Evolutionary conservation across 2,888 invertebrate genomes (phyloP).

Genomic region (Chironomus riparius): DNA sequence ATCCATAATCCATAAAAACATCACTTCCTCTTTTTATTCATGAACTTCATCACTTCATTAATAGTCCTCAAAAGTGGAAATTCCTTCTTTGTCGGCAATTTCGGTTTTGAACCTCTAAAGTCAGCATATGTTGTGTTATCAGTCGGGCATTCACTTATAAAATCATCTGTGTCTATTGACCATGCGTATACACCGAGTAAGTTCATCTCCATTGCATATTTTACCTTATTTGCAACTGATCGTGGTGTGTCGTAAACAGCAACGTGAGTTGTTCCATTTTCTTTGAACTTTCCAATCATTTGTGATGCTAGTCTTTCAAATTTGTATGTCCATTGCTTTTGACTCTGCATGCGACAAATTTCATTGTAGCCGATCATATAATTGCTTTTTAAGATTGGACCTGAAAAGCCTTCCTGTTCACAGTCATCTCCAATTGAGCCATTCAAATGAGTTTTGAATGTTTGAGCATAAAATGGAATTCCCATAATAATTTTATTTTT

Average conservation of each 20-base stretch:
- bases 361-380: background rate
- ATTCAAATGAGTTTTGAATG: background rate
- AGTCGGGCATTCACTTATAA: constrained; percentile 37
- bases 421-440: background rate
- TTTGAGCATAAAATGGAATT: background rate
- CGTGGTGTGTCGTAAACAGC: constrained; percentile 12
- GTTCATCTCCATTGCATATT: constrained; percentile 37
- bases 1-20: too few species aligned
- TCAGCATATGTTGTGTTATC: constrained; percentile 19
- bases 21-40: background rate
- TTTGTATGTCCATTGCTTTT: background rate
- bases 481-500: background rate
- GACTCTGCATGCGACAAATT: background rate
- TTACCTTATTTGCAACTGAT: constrained; percentile 14
- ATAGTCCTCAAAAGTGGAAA: constrained; percentile 1
- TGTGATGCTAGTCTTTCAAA: background rate
- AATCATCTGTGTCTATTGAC: constrained; percentile 48
- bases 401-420: background rate
- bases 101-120: background rate
- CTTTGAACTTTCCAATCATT: background rate
- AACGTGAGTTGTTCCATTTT: background rate
- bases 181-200: constrained; percentile 47
- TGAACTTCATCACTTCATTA: background rate
- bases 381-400: background rate
- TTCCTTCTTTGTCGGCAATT: background rate